Conservation (phyloP, 1,140 invertebrate species). For the Leptinotarsa defecta region DNA sequence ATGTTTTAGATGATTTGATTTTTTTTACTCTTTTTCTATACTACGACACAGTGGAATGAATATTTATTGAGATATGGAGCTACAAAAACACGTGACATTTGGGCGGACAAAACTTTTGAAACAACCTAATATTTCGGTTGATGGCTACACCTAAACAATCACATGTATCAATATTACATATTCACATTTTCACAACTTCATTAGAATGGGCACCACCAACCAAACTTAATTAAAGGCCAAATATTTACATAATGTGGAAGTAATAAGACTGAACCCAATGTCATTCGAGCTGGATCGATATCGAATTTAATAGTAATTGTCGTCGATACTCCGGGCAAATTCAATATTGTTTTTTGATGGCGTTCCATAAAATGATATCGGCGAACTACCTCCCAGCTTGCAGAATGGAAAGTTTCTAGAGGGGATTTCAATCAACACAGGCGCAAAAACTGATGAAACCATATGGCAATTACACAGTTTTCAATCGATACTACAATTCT, state of each 20-base stretch:
- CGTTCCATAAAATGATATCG: constrained; percentile 4
- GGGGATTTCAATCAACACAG: not conserved
- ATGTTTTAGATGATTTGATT: too few species aligned
- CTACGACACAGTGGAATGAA: too few species aligned
- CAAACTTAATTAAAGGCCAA: constrained; percentile 1
- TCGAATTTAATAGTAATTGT: not conserved
- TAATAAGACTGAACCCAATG: not conserved
- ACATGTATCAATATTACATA: not conserved
- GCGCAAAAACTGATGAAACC: too few species aligned
- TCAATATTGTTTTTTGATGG: constrained; percentile 4
- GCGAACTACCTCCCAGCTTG: not conserved
- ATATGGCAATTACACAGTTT: too few species aligned
- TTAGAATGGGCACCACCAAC: not conserved
- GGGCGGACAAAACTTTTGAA: too few species aligned
- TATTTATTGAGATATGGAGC: too few species aligned
- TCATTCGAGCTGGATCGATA: not conserved
- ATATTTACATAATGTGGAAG: constrained; percentile 8
- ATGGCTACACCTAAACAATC: not conserved
- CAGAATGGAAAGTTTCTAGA: not conserved
- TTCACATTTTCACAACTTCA: not conserved
- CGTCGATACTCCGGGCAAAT: not conserved
- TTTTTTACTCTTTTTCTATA: too few species aligned
- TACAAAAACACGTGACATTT: too few species aligned
- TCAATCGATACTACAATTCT: too few species aligned
- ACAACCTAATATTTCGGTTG: too few species aligned